phyloP scores from a whole-genome alignment of 2,888 invertebrate species.

The Desoria tigrina region DNA sequence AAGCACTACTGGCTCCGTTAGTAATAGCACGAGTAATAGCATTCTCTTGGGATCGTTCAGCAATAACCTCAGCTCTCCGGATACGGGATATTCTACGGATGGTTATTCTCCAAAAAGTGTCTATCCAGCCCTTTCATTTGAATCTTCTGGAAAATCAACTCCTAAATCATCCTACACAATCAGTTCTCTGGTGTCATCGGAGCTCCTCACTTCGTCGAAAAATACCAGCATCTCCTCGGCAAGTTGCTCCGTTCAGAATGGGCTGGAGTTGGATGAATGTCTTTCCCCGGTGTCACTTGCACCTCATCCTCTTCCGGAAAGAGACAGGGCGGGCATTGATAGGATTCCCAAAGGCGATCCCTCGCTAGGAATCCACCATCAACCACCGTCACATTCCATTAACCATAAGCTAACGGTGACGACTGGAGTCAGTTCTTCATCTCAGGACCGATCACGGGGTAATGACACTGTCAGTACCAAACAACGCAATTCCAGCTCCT shows the following conservation, averaged over 20 bases:
- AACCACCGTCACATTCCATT: conserved; percentile 13
- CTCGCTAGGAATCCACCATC: not conserved
- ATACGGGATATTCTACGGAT: conserved; percentile 54
- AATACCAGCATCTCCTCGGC: conserved; percentile 22
- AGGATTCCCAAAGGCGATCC: not conserved
- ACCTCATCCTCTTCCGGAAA: conserved; percentile 1
- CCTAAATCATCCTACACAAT: conserved; percentile 52
- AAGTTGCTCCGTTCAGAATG: conserved; percentile 48
- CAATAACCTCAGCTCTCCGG: conserved; percentile 52
- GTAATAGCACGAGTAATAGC: conserved; percentile 37
- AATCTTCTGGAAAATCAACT: conserved; percentile 47
- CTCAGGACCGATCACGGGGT: not conserved
- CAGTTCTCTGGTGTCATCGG: conserved; percentile 50
- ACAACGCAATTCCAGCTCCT: not conserved
- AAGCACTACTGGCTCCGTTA: conserved; percentile 30
- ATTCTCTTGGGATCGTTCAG: conserved; percentile 50
- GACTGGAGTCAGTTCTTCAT: not conserved
- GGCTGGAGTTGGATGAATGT: conserved; percentile 44
- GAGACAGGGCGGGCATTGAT: not conserved
- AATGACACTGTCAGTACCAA: conserved; percentile 20
- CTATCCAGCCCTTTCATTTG: conserved; percentile 51
- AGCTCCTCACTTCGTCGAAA: conserved; percentile 33
- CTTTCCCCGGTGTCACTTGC: conserved; percentile 15
- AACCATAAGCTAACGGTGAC: not conserved
- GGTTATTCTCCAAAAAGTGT: conserved; percentile 53